Conservation (phyloP, 2,797 vertebrate genomes). For the Sorex maritimensis region DNA sequence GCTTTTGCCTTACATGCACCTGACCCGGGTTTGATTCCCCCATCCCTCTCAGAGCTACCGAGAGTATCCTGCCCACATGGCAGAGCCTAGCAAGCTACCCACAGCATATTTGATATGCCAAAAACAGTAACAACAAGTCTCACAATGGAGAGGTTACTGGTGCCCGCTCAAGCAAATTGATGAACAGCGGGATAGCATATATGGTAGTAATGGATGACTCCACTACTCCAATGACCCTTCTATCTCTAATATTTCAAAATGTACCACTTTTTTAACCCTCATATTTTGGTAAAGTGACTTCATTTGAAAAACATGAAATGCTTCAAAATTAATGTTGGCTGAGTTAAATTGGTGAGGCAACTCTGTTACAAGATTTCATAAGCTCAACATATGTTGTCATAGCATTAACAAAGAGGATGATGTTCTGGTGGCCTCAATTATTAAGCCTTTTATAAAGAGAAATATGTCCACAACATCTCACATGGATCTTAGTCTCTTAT, state of each 20-base stretch:
- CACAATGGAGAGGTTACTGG: too few relatives aligned
- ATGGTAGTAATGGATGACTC: background rate
- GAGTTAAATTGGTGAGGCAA: background rate
- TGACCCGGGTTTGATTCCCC: too few relatives aligned
- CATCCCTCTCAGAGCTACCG: too few relatives aligned
- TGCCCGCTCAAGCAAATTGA: too few relatives aligned
- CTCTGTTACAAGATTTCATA: constrained; percentile 21
- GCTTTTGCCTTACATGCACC: too few relatives aligned
- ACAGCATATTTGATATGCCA: too few relatives aligned
- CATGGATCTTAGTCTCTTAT: background rate
- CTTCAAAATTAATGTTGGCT: constrained; percentile 8
- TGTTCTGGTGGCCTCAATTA: background rate
- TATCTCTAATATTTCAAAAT: constrained; percentile 60
- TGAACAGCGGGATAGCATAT: too few relatives aligned
- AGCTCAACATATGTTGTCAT: background rate
- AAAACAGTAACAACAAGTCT: too few relatives aligned
- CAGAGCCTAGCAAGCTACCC: too few relatives aligned
- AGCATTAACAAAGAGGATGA: background rate
- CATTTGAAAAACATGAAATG: background rate
- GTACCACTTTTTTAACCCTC: constrained; percentile 38
- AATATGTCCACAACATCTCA: background rate
- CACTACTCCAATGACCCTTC: background rate
- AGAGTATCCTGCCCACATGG: too few relatives aligned
- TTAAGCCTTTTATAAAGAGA: too few relatives aligned
- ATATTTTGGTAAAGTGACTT: constrained; percentile 39